Evolutionary conservation across 2,888 invertebrate species (phyloP).

Genomic region (Leptura quadrifasciata): DNA sequence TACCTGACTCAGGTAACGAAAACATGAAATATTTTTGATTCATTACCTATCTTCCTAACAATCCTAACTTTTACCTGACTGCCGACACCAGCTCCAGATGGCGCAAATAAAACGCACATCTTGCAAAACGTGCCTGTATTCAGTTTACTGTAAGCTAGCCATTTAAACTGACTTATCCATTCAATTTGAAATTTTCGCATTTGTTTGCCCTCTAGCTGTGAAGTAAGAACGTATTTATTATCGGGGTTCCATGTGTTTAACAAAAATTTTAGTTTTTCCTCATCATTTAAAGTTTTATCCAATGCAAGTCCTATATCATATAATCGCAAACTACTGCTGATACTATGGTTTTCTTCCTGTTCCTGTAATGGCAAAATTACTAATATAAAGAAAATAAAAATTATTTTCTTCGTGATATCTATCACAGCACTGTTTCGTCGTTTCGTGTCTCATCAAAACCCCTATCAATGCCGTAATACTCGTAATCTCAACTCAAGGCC

Average conservation of each 20-base stretch:
- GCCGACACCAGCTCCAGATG: too few species aligned
- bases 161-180: neutral
- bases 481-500: too few species aligned
- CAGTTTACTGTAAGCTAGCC: neutral
- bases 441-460: too few species aligned
- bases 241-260: neutral
- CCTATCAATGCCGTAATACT: too few species aligned
- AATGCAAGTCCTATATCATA: slow-evolving; percentile 3
- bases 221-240: neutral
- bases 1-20: neutral
- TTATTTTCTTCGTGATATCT: too few species aligned
- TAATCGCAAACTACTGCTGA: too few species aligned
- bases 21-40: neutral
- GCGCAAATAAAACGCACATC: too few species aligned
- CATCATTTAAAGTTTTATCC: neutral
- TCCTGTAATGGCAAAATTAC: too few species aligned
- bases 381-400: too few species aligned
- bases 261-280: neutral
- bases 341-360: too few species aligned
- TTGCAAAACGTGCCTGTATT: neutral
- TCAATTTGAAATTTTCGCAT: neutral
- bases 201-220: neutral
- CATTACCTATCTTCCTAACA: neutral
- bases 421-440: too few species aligned
- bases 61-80: too few species aligned